Evolutionary conservation across 2,797 vertebrate species (phyloP), one percentile per base, ranked within the genome.

Genomic region (Strix occidentalis): DNA sequence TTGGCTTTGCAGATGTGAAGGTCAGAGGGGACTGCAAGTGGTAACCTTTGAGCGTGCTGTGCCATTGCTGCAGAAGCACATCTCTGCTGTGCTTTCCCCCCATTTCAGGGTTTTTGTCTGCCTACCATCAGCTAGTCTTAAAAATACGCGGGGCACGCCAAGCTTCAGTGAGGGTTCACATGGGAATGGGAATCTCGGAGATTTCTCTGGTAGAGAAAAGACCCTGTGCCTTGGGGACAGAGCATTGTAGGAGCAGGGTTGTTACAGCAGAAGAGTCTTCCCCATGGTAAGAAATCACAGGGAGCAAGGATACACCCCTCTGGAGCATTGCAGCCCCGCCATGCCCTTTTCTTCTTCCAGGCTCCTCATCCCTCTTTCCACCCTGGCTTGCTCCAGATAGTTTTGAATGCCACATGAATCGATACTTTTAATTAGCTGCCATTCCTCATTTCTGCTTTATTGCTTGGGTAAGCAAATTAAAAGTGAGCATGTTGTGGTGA

Each of bases 351-450:
- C 71, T 64, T 39, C 63, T 50, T 57, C 89, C 58, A 65, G 82
- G 29, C 64, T 65, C 56, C 45, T 93, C 64, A 17, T 71, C 56
- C 58, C 64, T 79, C 86, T 65, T 66, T 92, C 84, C 92, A 69
- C 35, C 57, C 83, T 20, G 81, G 25, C 87, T 84, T 70, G 82
- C 51, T 37, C 75, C 0, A 46, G 18, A 21, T 43, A 57, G 66
- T 89, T 95, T 74, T 90, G 84, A 97, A 92, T 97, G 95, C 93
- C 92, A 64, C 63, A 75, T 39, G 54, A 91, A 97, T 97, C 94
- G 21, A 96, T 97, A 95, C 74, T 97, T 97, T 98, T 97, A 97
- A 98, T 98, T 97, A 97, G 92, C 94, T 97, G 93, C 75, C 90
- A 79, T 89, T 95, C 79, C 90, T 97, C 82, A 56, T 96, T 97